These are phyloP conservation scores for Falco novaeseelandiae DNA, from an alignment of 2,797 vertebrate species.

Conservation along the genomic window DNA sequence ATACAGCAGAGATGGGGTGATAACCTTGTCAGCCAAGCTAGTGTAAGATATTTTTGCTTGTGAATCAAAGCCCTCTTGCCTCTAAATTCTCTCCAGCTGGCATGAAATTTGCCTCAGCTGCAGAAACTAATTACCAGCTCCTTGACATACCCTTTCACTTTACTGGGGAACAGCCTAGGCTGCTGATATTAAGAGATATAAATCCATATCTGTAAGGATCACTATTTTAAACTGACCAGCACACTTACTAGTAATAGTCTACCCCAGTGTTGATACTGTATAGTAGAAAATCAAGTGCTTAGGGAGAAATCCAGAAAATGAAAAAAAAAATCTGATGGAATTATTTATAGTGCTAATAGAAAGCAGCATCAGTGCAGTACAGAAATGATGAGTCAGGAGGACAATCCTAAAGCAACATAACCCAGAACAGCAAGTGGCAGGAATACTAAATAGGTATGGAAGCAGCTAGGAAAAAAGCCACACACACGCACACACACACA, in stretches of 20 bases:
- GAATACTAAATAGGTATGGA: neutral
- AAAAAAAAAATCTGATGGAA: neutral
- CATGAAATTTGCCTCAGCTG: conserved; percentile 49
- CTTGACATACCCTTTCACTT: conserved; percentile 9
- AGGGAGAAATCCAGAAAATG: neutral
- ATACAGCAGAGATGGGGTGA: neutral
- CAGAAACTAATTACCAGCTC: conserved; percentile 36
- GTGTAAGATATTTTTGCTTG: neutral
- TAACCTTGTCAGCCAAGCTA: neutral
- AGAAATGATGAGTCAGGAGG: conserved; percentile 24
- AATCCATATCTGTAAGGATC: neutral
- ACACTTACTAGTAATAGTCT: neutral
- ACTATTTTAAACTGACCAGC: neutral
- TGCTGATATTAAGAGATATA: neutral
- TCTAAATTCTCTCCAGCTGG: conserved; percentile 31
- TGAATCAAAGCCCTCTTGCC: conserved; percentile 2
- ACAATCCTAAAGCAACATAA: neutral
- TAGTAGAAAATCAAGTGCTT: neutral
- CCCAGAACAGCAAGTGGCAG: neutral
- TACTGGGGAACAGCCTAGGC: neutral
- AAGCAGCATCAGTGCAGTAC: neutral
- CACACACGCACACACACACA: neutral
- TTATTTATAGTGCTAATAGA: neutral
- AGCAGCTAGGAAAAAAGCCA: neutral
- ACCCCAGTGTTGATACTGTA: neutral